Percentiles rank a stretch among this genome's conserved stretches.
These are phyloP conservation scores for Coleophora deauratella DNA, from an alignment of 2,888 invertebrate species.

Conservation along the genomic window DNA sequence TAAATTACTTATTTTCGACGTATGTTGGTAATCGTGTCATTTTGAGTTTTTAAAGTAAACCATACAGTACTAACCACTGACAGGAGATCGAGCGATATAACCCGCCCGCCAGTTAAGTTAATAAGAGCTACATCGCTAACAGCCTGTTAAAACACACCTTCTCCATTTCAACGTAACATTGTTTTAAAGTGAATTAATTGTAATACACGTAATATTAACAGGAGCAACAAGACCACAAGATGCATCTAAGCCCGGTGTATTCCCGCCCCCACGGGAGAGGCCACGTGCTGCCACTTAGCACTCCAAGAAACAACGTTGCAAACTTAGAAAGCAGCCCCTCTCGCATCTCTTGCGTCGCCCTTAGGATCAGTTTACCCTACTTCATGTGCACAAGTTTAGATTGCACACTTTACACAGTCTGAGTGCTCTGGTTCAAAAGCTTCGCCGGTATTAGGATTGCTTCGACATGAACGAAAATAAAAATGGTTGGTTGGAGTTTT, in stretches of 20 bases:
- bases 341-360: conserved; percentile 26
- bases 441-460: conserved; percentile 60
- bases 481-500: conserved; percentile 22
- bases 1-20: too few relatives aligned
- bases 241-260: conserved; percentile 59
- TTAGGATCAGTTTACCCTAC: conserved; percentile 50
- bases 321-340: conserved; percentile 30
- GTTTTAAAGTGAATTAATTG: conserved; percentile 55
- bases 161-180: conserved; percentile 25
- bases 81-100: too few relatives aligned
- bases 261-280: conserved; percentile 45
- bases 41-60: too few relatives aligned
- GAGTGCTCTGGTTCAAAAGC: conserved; percentile 59
- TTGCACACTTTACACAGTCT: conserved; percentile 50
- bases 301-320: conserved; percentile 41
- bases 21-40: too few relatives aligned
- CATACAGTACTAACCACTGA: too few relatives aligned
- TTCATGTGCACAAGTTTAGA: conserved; percentile 32
- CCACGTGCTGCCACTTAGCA: conserved; percentile 69
- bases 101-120: too few relatives aligned
- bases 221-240: conserved; percentile 55
- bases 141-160: conserved; percentile 10
- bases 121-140: conserved; percentile 6
- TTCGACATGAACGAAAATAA: conserved; percentile 63
- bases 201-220: conserved; percentile 58